Conservation (phyloP, 2,113 vertebrate genomes). For the Ptyas mucosa region DNA sequence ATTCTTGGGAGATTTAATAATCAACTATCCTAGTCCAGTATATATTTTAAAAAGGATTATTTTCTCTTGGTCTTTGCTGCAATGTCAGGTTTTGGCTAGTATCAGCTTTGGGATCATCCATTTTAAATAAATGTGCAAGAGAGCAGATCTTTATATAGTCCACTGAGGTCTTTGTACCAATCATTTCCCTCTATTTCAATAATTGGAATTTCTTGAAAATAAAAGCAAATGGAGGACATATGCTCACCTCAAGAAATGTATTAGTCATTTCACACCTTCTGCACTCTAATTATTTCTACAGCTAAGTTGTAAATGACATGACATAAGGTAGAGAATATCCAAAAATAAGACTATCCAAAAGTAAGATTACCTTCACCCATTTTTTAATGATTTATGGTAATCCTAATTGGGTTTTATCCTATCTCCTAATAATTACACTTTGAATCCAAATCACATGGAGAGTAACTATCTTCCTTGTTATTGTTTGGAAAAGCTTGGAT, state of each 20-base stretch:
- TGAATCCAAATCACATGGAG: neutral
- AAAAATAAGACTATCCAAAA: neutral
- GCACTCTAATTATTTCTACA: constrained; percentile 6
- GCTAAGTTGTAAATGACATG: neutral
- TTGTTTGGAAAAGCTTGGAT: neutral
- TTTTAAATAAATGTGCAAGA: neutral
- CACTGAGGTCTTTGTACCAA: neutral
- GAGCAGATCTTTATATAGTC: neutral
- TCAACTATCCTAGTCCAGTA: neutral
- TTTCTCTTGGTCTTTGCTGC: neutral
- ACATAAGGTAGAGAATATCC: neutral
- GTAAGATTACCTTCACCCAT: neutral
- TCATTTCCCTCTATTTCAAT: neutral
- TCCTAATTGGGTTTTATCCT: neutral
- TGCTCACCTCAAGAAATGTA: neutral
- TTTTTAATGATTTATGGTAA: neutral
- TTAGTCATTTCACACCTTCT: neutral
- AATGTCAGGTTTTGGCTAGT: neutral
- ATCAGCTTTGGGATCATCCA: neutral
- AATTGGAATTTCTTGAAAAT: neutral
- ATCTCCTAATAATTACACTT: neutral
- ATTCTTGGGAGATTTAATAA: neutral
- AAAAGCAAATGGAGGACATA: neutral
- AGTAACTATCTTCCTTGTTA: neutral
- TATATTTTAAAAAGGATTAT: neutral